Evolutionary conservation across 53 echinoderm and acorn worm genomes (phyloP), one percentile per base, ranked within the genome.

Genomic region (Arbacia lixula): DNA sequence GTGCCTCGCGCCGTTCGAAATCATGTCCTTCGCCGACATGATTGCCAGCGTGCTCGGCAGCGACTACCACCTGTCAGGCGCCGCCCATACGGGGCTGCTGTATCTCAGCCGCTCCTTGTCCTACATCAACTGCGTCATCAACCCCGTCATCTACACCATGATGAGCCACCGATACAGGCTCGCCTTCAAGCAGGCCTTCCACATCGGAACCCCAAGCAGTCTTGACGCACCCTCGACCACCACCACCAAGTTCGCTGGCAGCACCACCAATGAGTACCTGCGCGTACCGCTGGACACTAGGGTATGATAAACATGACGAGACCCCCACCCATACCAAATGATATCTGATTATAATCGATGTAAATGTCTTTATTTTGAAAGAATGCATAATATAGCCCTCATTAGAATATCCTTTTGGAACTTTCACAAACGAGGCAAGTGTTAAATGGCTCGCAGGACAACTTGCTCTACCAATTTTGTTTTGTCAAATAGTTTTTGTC

Each of bases 1-100:
- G 0, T 77, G 86, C 24, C 50, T 93, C 40, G 88, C 91, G 12
- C 93, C 93, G 2, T 93, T 93, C 50, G 91, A 95, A 78, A 64
- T 86, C 54, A 40, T 72, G 11, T 93, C 95, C 3, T 91, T 95
- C 28, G 32, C 82, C 5, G 82, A 81, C 64, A 81, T 81, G 82
- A 65, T 81, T 27, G 26, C 82, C 41, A 81, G 46, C 30, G 52
- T 81, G 6, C n/a, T 43, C 16, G 82, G 82, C 5, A 49, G 33
- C 41, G 64, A 6, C 25, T 81, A 81, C 28, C 82, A 43, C 9
- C 64, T 81, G 4, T 81, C 82, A 3, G 12, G 82, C 42, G 82
- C 62, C 31, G 82, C 34, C 2, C 82, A 81, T 16, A 64, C 63
- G 1, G 64, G 82, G 20, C 64, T 81, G 2, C 30, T 81, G 31